Evolutionary conservation across 1,140 invertebrate genomes (phyloP), one percentile per base, ranked within the genome.

Genomic region (Bombus superbus): DNA sequence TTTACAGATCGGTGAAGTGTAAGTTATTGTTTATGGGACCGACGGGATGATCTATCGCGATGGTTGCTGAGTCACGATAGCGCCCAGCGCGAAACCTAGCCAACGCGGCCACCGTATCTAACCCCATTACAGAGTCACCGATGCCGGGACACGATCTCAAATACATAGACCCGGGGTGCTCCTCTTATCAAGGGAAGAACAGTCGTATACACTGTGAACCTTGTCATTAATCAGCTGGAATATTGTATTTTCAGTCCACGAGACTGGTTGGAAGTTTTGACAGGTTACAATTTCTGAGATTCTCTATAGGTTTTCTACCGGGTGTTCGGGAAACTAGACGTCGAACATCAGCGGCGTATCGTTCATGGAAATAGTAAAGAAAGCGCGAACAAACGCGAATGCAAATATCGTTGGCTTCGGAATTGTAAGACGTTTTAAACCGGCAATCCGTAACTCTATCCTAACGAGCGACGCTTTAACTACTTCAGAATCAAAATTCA

Each of bases 21-120:
- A 90, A 93, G 91, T 94, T 94, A 94, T 94, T 93, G 92, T 94
- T 94, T 93, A 92, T 93, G 91, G 86, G 89, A 88, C 81, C 86
- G 78, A 74, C 82, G 85, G 86, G 89, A 93, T 93, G 92, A 94
- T 94, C 89, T 93, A 94, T 93, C 90, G 92, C 86, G 90, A 88
- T 89, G 89, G 87, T 91, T 92, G 91, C 87, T 84, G 86, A 77
- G 88, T 78, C 89, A 92, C 91, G 93, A 94, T 94, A 94, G 92
- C 84, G 87, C 80, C 59, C 68, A 62, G 77, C 85, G 90, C 89
- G 89, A 92, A 92, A 90, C 90, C 78, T 86, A 88, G 74, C 83
- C 89, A 83, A 77, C 80, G 81, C 71, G 89, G 68, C 78, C 77
- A 88, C 72, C 88, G 86, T 92, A 92, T 92, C 90, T 89, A 93